phyloP scores from a whole-genome alignment of 2,797 vertebrate genomes.

The Urosaurus nigricauda region DNA sequence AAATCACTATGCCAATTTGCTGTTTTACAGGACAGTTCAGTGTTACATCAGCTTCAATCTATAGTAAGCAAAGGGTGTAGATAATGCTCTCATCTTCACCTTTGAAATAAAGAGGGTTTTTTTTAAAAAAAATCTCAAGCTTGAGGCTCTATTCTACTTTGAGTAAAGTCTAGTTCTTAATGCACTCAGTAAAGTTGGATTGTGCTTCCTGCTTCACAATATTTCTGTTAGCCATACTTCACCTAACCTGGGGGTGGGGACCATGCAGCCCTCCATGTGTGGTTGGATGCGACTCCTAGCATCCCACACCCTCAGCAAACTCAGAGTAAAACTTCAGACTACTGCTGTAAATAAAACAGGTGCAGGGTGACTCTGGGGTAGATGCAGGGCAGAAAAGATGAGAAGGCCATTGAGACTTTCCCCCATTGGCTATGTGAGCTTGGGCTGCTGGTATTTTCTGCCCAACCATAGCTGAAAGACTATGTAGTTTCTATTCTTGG shows the following conservation, averaged over 20 bases:
- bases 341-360: too few species aligned
- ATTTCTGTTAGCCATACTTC: constrained; percentile 38
- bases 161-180: not conserved
- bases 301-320: too few species aligned
- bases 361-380: too few species aligned
- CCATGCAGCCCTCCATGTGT: too few species aligned
- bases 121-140: constrained; percentile 25
- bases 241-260: not conserved
- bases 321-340: too few species aligned
- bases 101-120: constrained; percentile 11
- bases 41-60: not conserved
- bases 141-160: not conserved
- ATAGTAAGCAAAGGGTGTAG: not conserved
- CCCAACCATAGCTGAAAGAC: too few species aligned
- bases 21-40: not conserved
- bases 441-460: too few species aligned
- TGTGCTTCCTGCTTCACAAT: not conserved
- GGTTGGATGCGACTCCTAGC: too few species aligned
- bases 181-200: constrained; percentile 4
- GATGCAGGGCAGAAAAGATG: too few species aligned
- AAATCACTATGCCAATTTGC: not conserved
- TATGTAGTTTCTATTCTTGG: constrained; percentile 14
- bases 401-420: too few species aligned
- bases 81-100: not conserved
- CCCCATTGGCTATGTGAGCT: too few species aligned